Evolutionary conservation across 2,888 invertebrate genomes (phyloP).

Genomic region (Cephus pulcher): DNA sequence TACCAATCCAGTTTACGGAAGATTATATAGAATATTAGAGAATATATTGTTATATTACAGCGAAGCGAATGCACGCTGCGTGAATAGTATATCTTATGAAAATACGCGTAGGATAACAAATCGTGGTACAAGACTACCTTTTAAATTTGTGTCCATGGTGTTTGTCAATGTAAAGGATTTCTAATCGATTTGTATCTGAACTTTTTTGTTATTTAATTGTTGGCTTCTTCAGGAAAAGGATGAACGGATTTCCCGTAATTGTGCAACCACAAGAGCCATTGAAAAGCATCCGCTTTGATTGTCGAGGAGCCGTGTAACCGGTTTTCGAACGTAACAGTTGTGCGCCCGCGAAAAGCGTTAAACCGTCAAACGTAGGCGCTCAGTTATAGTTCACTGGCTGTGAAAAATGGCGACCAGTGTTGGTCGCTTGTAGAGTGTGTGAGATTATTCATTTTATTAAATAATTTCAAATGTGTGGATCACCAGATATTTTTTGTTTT

Average conservation of each 20-base stretch:
- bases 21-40: background rate
- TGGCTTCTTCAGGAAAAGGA: background rate
- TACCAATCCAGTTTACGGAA: background rate
- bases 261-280: background rate
- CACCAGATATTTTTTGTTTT: background rate
- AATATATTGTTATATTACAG: background rate
- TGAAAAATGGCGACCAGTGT: background rate
- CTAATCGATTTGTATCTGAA: background rate
- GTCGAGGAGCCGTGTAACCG: background rate
- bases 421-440: background rate
- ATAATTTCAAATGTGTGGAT: background rate
- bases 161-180: background rate
- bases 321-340: background rate
- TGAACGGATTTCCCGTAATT: background rate
- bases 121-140: background rate
- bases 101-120: too few relatives aligned
- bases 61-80: background rate
- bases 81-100: background rate
- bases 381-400: background rate
- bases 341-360: background rate
- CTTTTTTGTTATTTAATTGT: background rate
- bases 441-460: background rate
- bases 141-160: background rate
- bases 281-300: background rate
- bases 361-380: background rate